Base-by-base conservation (phyloP, 2,113 vertebrate genomes). In the Podarcis raffonei region DNA sequence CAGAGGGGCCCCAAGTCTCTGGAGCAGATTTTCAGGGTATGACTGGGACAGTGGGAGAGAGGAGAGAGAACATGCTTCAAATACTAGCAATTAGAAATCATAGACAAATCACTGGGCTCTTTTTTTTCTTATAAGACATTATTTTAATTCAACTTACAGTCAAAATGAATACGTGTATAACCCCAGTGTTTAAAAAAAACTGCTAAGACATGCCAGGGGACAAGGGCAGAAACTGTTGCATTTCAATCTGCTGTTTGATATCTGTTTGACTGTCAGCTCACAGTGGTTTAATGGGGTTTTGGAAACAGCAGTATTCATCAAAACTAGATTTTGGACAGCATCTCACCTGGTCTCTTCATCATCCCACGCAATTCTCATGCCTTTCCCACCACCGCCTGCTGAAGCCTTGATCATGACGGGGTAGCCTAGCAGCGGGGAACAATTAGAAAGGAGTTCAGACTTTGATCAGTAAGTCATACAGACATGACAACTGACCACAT, bases 371-470 rank as follows among this genome's bases (percentile, higher is more conserved):
- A 99, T 98, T 96, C 99, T 98, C 99, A 99, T 99, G 95, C 99
- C 99, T 98, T 99, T 99, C 82, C 99, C 99, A 94, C 99, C 99
- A 92, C 99, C 99, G 92, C 99, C 99, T 89, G 99, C 99, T 92
- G 99, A 99, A 57, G 99, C 99, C 97, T 99, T 99, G 97, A 99
- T 99, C 99, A 99, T 99, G 94, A 99, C 98, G 83, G 99, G 99
- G 95, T 99, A 99, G 94, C 99, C 99, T 99, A 98, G 96, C 98
- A 98, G 98, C 97, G 93, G 98, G 98, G 97, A 97, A 98, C 98
- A 98, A 98, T 97, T 97, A 98, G 97, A 98, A 97, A 98, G 96
- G 97, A 97, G 97, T 98, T 97, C 97, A 98, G 96, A 96, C 97
- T 98, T 98, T 98, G 98, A 98, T 98, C 97, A 98, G 96, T 95